phyloP scores from a whole-genome alignment of 2,888 invertebrate genomes.

The Entomobrya multifasciata region DNA sequence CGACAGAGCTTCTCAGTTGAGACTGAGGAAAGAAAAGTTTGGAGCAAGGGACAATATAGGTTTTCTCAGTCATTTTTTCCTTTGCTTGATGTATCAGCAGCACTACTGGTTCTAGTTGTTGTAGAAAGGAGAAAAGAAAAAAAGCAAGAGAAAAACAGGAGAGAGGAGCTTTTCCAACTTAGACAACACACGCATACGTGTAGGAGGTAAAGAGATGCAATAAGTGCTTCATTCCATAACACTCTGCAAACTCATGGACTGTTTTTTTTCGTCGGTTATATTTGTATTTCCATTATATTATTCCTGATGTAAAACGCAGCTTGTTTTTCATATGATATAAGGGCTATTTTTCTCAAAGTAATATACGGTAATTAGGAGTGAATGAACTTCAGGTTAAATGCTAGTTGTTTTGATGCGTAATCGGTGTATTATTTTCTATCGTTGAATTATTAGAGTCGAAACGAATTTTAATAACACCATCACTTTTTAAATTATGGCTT shows the following conservation, averaged over 20 bases:
- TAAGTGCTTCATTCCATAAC: constrained; percentile 50
- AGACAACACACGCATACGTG: not conserved
- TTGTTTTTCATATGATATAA: not conserved
- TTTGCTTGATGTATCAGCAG: not conserved
- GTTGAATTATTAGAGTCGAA: constrained; percentile 41
- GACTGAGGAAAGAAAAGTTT: constrained; percentile 54
- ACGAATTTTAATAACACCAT: no score
- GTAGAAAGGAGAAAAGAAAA: not conserved
- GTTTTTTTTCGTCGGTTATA: constrained; percentile 58
- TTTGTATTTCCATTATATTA: constrained; percentile 50
- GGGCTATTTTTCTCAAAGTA: not conserved
- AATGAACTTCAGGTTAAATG: constrained; percentile 41
- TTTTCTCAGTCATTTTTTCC: constrained; percentile 34
- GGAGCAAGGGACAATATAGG: constrained; percentile 62
- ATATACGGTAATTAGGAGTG: constrained; percentile 7
- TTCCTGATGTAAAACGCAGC: not conserved
- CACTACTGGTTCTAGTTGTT: not conserved
- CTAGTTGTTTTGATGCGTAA: constrained; percentile 14
- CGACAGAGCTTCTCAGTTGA: constrained; percentile 60
- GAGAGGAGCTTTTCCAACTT: constrained; percentile 34
- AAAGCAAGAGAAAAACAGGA: not conserved
- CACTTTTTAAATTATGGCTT: no score
- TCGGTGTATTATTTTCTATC: constrained; percentile 31
- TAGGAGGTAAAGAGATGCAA: constrained; percentile 24
- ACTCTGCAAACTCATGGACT: constrained; percentile 48